Evolutionary conservation across 1,140 invertebrate genomes (phyloP), one percentile per base, ranked within the genome.

Genomic region (Eupeodes corollae): DNA sequence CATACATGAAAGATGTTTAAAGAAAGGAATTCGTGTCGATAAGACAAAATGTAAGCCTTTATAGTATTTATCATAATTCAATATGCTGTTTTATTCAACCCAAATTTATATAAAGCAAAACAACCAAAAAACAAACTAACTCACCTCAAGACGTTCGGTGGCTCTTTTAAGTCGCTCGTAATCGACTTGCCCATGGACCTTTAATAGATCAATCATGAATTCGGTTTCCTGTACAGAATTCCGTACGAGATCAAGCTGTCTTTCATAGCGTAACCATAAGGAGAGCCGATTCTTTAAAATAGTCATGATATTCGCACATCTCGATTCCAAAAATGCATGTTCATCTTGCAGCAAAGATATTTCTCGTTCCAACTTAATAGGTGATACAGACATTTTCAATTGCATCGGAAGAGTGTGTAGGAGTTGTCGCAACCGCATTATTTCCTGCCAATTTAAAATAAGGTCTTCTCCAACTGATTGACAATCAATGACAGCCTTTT

Each of bases 161-260:
- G 84, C 84, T 56, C 85, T 86, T n/a, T 80, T 68, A 38, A 89
- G 65, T 26, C 85, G 75, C 44, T 87, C 83, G 52, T 88, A 88
- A 69, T 89, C 84, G 2, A 89, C 80, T 34, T 82, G 79, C 12
- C 83, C 85, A 58, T 87, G 83, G 0, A 88, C 81, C 1, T 82
- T 83, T 3, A 88, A 70, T 12, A 88, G 64, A 56, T 89, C 84
- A 70, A 88, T 85, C 84, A 88, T 87, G 55, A 86, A 88, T 62
- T 88, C 85, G 0, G 84, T 83, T 53, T 88, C 84, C 47, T 86
- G 76, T 0, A 87, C 82, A 0, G 83, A 85, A 31, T 84, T 79
- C 43, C 87, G 82, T 1, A 89, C 83, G 61, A 80, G 56, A 54
- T 88, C 84, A 48, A 88, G 61, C 54, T 86, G 83, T 14, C 75